phyloP scores from a whole-genome alignment of 2,113 vertebrate genomes.

The Sinocyclocheilus rhinocerous region DNA sequence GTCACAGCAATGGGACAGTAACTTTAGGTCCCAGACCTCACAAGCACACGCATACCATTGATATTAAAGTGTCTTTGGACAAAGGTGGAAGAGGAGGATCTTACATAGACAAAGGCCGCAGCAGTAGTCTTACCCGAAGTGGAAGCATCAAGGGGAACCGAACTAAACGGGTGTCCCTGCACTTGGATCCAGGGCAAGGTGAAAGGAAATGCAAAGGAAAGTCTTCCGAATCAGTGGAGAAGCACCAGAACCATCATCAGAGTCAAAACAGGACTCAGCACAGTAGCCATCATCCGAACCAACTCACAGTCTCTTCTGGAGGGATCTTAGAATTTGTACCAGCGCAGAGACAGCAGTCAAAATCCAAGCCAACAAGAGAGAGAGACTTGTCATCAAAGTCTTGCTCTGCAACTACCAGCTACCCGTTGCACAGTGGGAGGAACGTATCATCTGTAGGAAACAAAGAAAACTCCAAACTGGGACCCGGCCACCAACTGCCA shows the following conservation, averaged over 20 bases:
- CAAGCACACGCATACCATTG: slow-evolving; percentile 77
- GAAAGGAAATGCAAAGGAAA: slow-evolving; percentile 65
- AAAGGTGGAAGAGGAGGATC: slow-evolving; percentile 62
- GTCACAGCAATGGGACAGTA: slow-evolving; percentile 77
- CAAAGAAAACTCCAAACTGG: slow-evolving; percentile 78
- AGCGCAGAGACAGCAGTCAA: slow-evolving; percentile 68
- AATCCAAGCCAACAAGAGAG: slow-evolving; percentile 66
- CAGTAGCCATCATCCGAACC: slow-evolving; percentile 64
- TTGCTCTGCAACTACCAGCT: slow-evolving; percentile 43
- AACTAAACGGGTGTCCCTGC: slow-evolving; percentile 67
- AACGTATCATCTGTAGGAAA: slow-evolving; percentile 66
- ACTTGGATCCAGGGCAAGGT: slow-evolving; percentile 67
- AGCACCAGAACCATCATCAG: slow-evolving; percentile 62
- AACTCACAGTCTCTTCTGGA: slow-evolving; percentile 67
- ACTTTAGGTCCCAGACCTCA: slow-evolving; percentile 73
- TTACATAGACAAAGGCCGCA: slow-evolving; percentile 53
- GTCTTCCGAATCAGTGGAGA: slow-evolving; percentile 60
- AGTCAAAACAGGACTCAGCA: slow-evolving; percentile 46
- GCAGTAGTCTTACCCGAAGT: slow-evolving; percentile 67
- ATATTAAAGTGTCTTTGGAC: slow-evolving; percentile 76
- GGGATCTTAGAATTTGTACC: slow-evolving; percentile 76
- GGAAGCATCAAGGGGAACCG: slow-evolving; percentile 64
- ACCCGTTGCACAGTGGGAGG: slow-evolving; percentile 56
- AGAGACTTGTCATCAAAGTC: slow-evolving; percentile 61
- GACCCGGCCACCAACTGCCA: slow-evolving; percentile 71